A percentile compares a stretch with the other conserved stretches of the same genome.
Evolutionary conservation across 1,140 invertebrate species (phyloP).

Genomic region (Brachionus rubens): DNA sequence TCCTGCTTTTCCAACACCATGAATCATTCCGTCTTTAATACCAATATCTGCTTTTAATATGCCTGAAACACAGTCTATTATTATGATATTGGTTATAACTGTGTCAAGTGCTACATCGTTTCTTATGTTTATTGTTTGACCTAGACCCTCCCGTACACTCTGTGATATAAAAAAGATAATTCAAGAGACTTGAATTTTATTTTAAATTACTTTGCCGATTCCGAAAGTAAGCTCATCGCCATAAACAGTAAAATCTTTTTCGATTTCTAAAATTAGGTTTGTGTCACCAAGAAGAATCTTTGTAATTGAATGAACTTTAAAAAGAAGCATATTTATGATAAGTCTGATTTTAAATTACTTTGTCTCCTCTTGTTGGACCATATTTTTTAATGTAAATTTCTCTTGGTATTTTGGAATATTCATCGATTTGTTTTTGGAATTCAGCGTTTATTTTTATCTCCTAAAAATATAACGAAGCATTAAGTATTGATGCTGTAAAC

Average conservation of each 20-base stretch:
- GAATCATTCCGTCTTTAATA: conserved; percentile 58
- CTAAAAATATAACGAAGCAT: background rate
- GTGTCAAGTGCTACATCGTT: conserved; percentile 54
- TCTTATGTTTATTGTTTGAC: conserved; percentile 52
- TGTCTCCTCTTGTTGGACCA: conserved; percentile 58
- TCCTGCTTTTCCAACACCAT: conserved; percentile 59
- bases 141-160: conserved; percentile 60
- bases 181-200: background rate
- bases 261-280: conserved; percentile 56
- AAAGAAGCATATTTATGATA: background rate
- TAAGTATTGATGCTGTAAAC: too few relatives aligned
- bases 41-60: conserved; percentile 60
- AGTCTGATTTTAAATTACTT: conserved; percentile 50
- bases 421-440: background rate
- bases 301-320: background rate
- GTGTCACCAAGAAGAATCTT: conserved; percentile 58
- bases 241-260: conserved; percentile 57
- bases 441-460: conserved; percentile 46
- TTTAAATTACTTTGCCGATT: conserved; percentile 56
- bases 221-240: conserved; percentile 61
- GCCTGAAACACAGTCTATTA: conserved; percentile 57
- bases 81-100: conserved; percentile 60
- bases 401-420: conserved; percentile 47
- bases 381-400: conserved; percentile 52
- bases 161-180: conserved; percentile 48